Percentiles rank a stretch among this genome's conserved stretches.
phyloP scores from a whole-genome alignment of 2,113 vertebrate genomes.

The Mormoops blainvillei region DNA sequence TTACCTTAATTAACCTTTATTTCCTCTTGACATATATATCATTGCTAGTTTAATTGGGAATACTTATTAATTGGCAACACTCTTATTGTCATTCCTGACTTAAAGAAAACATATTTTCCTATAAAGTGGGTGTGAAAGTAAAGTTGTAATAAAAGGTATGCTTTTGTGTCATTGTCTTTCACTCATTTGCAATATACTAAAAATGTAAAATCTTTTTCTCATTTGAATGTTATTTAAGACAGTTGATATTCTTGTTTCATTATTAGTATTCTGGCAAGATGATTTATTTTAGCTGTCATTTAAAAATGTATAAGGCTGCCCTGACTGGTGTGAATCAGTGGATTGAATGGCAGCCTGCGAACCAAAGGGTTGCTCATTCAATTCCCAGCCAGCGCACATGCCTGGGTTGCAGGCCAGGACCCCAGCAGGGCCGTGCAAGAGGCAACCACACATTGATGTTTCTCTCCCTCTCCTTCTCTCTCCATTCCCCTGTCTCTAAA shows the following conservation, averaged over 20 bases:
- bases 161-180: not conserved
- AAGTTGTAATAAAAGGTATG: not conserved
- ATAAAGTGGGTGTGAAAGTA: not conserved
- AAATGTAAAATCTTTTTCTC: slow-evolving; percentile 55
- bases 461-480: no score
- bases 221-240: slow-evolving; percentile 36
- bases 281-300: slow-evolving; percentile 71
- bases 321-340: no score
- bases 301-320: slow-evolving; percentile 79
- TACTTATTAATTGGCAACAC: not conserved
- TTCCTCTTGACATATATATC: not conserved
- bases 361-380: no score
- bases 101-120: not conserved
- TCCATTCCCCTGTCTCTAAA: no score
- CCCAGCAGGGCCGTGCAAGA: no score
- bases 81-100: not conserved
- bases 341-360: no score
- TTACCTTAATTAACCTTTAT: not conserved
- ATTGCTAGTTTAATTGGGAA: not conserved
- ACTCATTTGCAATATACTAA: slow-evolving; percentile 18
- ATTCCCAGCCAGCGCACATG: no score
- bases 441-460: no score
- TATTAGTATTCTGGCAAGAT: slow-evolving; percentile 66
- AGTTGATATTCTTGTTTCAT: slow-evolving; percentile 33
- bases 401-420: no score